phyloP scores from a whole-genome alignment of 2,888 invertebrate genomes.

The Aspidapion aeneum region DNA sequence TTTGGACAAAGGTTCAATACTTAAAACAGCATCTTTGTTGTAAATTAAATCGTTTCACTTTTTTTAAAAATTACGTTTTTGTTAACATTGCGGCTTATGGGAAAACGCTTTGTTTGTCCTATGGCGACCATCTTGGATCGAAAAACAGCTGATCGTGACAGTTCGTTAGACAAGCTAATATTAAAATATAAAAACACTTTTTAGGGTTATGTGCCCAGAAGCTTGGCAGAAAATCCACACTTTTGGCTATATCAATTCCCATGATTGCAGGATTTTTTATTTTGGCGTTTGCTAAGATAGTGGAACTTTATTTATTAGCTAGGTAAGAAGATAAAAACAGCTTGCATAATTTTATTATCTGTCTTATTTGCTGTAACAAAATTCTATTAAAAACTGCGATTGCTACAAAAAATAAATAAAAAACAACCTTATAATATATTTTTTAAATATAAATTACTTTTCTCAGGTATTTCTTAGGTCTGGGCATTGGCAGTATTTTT shows the following conservation, averaged over 20 bases:
- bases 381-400: background rate
- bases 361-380: background rate
- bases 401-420: background rate
- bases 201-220: slow-evolving; percentile 18
- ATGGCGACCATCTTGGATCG: no score
- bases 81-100: no score
- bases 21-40: no score
- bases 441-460: background rate
- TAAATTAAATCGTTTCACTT: no score
- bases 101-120: no score
- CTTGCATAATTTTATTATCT: background rate
- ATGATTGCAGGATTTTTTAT: slow-evolving; percentile 52
- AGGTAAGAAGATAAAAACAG: slow-evolving; percentile 15
- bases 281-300: slow-evolving; percentile 27
- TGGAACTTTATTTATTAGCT: slow-evolving; percentile 49
- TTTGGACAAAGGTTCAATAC: no score
- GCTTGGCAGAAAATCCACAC: slow-evolving; percentile 61
- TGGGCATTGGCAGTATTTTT: slow-evolving; percentile 65
- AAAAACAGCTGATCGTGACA: no score
- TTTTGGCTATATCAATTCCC: slow-evolving; percentile 61
- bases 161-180: no score
- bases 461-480: slow-evolving; percentile 55
- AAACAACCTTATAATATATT: background rate
- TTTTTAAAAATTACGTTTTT: no score
- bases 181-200: no score